These are phyloP conservation scores for Tachina lurida DNA, from an alignment of 2,888 invertebrate species.

Conservation along the genomic window DNA sequence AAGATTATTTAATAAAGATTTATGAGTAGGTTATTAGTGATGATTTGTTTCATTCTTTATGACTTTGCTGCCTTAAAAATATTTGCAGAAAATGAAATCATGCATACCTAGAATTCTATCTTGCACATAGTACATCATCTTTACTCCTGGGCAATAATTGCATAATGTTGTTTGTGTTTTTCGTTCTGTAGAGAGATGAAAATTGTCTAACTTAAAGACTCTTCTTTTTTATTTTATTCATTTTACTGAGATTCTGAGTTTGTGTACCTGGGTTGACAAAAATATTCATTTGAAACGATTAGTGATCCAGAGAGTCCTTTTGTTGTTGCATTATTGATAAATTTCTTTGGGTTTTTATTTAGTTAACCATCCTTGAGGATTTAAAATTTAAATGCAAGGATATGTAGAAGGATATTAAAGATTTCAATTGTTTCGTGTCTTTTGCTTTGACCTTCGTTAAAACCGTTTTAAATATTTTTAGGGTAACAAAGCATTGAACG, in stretches of 20 bases:
- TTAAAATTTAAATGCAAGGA: slow-evolving; percentile 12
- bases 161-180: slow-evolving; percentile 40
- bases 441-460: slow-evolving; percentile 56
- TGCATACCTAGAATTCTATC: not conserved
- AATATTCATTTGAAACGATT: slow-evolving; percentile 48
- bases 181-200: not conserved
- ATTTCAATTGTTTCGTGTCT: slow-evolving; percentile 43
- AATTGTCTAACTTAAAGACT: slow-evolving; percentile 32
- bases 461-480: slow-evolving; percentile 41
- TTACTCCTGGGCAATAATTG: slow-evolving; percentile 26
- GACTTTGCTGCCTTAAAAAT: slow-evolving; percentile 52
- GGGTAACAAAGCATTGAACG: slow-evolving; percentile 52
- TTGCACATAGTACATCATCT: not conserved
- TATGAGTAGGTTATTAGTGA: slow-evolving; percentile 42
- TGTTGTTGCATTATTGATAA: slow-evolving; percentile 42
- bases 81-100: not conserved
- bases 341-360: slow-evolving; percentile 14
- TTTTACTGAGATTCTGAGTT: not conserved
- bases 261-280: slow-evolving; percentile 63
- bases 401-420: slow-evolving; percentile 46
- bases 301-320: slow-evolving; percentile 21
- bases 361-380: slow-evolving; percentile 3
- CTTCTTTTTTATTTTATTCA: not conserved
- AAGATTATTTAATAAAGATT: slow-evolving; percentile 56
- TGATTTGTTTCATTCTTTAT: slow-evolving; percentile 52